Base-by-base conservation (phyloP, 2,113 vertebrate species). In the Corynorhinus townsendii region DNA sequence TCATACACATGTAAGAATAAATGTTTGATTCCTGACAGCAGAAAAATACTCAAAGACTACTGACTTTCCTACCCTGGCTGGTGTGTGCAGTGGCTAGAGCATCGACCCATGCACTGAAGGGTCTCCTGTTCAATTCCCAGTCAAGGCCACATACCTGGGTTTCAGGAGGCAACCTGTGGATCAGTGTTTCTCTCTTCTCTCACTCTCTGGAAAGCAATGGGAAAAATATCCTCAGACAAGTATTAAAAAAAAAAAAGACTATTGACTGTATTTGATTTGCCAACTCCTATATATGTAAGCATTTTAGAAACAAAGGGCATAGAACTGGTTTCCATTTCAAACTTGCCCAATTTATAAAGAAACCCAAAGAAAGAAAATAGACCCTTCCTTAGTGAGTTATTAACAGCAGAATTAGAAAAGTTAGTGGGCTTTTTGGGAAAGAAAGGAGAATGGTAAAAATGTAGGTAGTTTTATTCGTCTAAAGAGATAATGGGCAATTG, bases 251-350 rank as follows among this genome's bases (percentile, higher is more conserved):
- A 28, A 62, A 11, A 62, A 26, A 92, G n/a, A 71, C 49, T 64
- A 45, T 4, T 84, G 9, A 80, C 24, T 90, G 89, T 88, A 90
- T 56, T 33, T 90, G 24, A 89, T 86, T 86, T 97, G 38, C 45
- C 84, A 68, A 10, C 24, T 85, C 68, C 47, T 35, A 83, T 47
- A 11, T 54, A 6, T 54, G n/a, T 75, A 35, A 73, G 20, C 82
- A 89, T 14, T 86, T 5, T n/a, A 89, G 49, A 96, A 87, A 92
- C 19, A 82, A 64, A 91, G 19, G 17, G 52, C 35, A 87, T 19
- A 64, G 43, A 66, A 64, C 86, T 45, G 26, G 15, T 66, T 89
- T 91, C 72, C 35, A 80, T 64, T 35, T 90, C 83, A 87, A 30
- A 84, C 26, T 62, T 90, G 33, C 12, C 77, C 62, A 79, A 56